Evolutionary conservation across 2,888 invertebrate genomes (phyloP), one percentile per base, ranked within the genome.

Genomic region (Drosophila colorata): DNA sequence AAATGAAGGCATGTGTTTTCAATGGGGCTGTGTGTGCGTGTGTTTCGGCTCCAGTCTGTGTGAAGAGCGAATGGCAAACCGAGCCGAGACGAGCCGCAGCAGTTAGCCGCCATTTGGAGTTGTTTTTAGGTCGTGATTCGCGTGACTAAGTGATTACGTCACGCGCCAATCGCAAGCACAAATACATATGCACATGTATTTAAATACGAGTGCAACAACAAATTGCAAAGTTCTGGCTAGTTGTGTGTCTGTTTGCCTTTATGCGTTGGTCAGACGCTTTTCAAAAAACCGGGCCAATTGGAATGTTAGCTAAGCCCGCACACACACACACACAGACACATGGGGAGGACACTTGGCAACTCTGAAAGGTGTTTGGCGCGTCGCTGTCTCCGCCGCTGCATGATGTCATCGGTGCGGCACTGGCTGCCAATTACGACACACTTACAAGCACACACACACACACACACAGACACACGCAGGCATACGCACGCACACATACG

Each of bases 401-500:
- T 82, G 82, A 82, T 82, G 82, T 82, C 82, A 82, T 87, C 86
- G 71, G 51, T 43, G 65, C 51, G 63, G 60, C 67, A 65, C 79
- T 59, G 72, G 57, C 87, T 57, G 79, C 86, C 85, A 82, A 76
- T 82, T 82, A 76, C 72, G 80, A 83, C 78, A 80, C 59, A 78
- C 67, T 49, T 57, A 40, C 70, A 55, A 33, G 63, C 43, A 55
- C 33, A 58, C 40, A 43, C 28, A 49, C 37, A 25, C 18, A 49
- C 35, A 43, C 25, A 43, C 7, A 7, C 7, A 83, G 74, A 77
- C 59, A 80, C 66, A 53, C 59, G 40, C 70, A 51, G 2, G 16
- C 55, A 35, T 4, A 23, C 13, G 16, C 28, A 46, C 37, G 20
- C 33, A 53, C 35, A 44, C 25, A 44, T 35, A 49, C 13, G 4